A percentile compares a stretch with the other conserved stretches of the same genome.
These are phyloP conservation scores for Rhagoletis pomonella DNA, from an alignment of 1,140 invertebrate genomes.

Conservation along the genomic window DNA sequence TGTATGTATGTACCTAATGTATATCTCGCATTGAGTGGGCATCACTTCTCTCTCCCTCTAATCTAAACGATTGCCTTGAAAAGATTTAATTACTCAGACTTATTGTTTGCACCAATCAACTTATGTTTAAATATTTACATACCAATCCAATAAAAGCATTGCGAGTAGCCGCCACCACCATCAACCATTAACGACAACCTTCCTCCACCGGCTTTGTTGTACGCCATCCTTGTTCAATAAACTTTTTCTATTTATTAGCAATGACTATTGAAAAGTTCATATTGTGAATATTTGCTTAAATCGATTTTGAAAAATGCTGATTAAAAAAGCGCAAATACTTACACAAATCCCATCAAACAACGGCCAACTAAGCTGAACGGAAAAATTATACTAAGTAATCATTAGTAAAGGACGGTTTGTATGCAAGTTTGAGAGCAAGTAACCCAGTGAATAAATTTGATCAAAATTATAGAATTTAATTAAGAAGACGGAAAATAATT, in stretches of 20 bases:
- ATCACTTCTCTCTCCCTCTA: not conserved
- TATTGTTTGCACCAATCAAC: not conserved
- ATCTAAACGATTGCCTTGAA: conserved; percentile 5
- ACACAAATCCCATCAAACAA: not conserved
- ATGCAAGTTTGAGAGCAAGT: too few species aligned
- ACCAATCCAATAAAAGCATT: not conserved
- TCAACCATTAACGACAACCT: not conserved
- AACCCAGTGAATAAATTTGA: not conserved
- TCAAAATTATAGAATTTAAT: too few species aligned
- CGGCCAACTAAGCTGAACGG: not conserved
- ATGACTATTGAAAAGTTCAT: conserved; percentile 41
- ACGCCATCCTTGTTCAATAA: not conserved
- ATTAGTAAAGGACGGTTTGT: not conserved
- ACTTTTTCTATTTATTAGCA: conserved; percentile 11
- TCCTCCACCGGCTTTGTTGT: not conserved
- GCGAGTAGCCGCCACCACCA: not conserved
- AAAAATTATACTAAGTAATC: not conserved
- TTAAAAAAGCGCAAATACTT: not conserved
- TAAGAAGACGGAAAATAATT: too few species aligned
- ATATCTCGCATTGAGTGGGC: too few species aligned
- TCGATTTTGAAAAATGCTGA: conserved; percentile 27
- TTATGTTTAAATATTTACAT: not conserved
- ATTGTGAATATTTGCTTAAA: conserved; percentile 43
- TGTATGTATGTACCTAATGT: too few species aligned
- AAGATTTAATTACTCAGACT: conserved; percentile 12